These are phyloP conservation scores for Apodemia hepburni DNA, from an alignment of 2,888 invertebrate species.

Conservation along the genomic window DNA sequence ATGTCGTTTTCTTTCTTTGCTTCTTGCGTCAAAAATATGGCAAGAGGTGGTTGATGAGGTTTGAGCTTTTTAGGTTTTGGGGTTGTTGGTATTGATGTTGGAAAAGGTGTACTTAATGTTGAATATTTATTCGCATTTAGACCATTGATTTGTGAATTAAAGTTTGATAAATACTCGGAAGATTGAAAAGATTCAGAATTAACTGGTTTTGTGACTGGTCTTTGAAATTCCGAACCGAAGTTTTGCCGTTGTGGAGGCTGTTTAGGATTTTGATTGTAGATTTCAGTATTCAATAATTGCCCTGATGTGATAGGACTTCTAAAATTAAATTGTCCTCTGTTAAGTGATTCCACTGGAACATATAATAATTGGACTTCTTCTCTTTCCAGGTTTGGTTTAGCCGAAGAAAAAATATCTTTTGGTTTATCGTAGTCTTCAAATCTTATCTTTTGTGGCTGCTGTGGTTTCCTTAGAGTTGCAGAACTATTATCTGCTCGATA, in stretches of 20 bases:
- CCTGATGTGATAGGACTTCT: constrained; percentile 48
- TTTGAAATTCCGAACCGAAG: constrained; percentile 47
- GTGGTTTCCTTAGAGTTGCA: constrained; percentile 49
- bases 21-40: constrained; percentile 86
- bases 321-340: constrained; percentile 69
- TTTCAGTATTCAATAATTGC: constrained; percentile 51
- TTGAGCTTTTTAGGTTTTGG: constrained; percentile 80
- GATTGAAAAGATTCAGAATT: constrained; percentile 42
- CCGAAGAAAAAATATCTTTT: constrained; percentile 43
- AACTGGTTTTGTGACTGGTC: constrained; percentile 42
- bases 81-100: constrained; percentile 64
- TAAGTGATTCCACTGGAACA: constrained; percentile 89
- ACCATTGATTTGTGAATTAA: constrained; percentile 47
- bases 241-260: constrained; percentile 42
- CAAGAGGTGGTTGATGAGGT: constrained; percentile 91
- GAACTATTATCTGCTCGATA: constrained; percentile 60
- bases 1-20: constrained; percentile 68
- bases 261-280: constrained; percentile 51
- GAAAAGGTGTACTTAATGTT: constrained; percentile 56
- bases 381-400: constrained; percentile 59
- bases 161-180: constrained; percentile 54
- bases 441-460: constrained; percentile 63
- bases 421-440: constrained; percentile 54
- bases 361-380: constrained; percentile 90
- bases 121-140: constrained; percentile 61